These are phyloP conservation scores for Heterohyrax brucei DNA, from an alignment of 2,797 vertebrate genomes.

Conservation along the genomic window DNA sequence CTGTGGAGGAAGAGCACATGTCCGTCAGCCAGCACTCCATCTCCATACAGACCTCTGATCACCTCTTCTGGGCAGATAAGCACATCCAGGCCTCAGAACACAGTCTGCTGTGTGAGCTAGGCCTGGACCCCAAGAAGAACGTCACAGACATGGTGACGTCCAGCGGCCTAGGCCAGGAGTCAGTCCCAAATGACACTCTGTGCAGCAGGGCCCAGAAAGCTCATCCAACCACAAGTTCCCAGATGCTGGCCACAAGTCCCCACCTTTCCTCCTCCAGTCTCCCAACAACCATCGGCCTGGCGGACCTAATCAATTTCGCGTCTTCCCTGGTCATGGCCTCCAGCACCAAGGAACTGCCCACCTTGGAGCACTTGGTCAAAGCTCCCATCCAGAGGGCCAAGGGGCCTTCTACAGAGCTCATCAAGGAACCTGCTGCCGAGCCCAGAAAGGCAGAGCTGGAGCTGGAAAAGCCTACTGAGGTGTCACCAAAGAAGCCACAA, in stretches of 20 bases:
- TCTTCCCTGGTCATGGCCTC: constrained; percentile 74
- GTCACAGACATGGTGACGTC: too few species aligned
- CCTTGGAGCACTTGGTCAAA: neutral
- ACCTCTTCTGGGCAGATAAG: constrained; percentile 84
- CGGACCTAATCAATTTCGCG: constrained; percentile 48
- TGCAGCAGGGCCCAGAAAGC: neutral
- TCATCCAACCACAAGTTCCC: neutral
- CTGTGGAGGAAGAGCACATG: accelerated
- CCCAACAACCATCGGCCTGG: neutral
- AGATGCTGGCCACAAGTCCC: accelerated
- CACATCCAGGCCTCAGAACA: constrained; percentile 75
- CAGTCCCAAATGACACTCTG: accelerated
- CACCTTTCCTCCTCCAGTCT: neutral
- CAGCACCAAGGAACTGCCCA: constrained; percentile 67
- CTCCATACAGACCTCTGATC: constrained; percentile 76
- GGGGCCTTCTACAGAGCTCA: neutral
- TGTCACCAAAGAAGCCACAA: neutral
- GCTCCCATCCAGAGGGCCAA: accelerated
- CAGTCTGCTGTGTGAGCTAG: neutral
- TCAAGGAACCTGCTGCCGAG: accelerated
- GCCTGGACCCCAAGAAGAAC: accelerated
- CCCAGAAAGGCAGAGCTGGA: accelerated
- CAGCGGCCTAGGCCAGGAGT: accelerated
- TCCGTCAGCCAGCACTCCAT: neutral
- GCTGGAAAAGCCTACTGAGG: neutral